phyloP scores from a whole-genome alignment of 2,797 vertebrate species.

The Periparus ater region DNA sequence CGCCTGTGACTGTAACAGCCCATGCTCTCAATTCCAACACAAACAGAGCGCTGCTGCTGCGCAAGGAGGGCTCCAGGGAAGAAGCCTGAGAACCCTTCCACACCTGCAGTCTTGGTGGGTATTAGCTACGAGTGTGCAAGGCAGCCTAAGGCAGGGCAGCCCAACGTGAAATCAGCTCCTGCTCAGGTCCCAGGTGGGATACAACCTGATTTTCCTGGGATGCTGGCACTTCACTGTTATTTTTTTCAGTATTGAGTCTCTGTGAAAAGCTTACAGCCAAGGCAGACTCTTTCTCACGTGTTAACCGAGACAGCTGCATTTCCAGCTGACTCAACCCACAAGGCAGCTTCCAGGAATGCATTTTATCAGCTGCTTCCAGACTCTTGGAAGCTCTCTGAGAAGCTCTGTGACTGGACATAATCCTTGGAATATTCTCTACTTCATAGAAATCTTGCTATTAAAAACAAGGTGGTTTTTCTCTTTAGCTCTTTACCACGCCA shows the following conservation, averaged over 20 bases:
- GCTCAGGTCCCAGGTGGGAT: fast-evolving
- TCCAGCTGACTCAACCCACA: background rate
- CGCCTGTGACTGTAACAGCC: background rate
- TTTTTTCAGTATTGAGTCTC: background rate
- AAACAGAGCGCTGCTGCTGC: background rate
- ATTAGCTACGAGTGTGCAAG: background rate
- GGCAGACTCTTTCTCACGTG: fast-evolving
- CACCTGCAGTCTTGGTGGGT: fast-evolving
- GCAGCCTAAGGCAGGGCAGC: background rate
- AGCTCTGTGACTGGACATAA: background rate
- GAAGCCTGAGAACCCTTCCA: background rate
- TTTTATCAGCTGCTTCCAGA: background rate
- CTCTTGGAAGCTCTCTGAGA: background rate
- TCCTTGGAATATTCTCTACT: background rate
- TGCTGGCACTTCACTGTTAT: fast-evolving
- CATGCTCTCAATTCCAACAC: background rate
- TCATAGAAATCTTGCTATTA: background rate
- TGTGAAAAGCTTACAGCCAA: background rate
- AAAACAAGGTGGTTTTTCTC: background rate
- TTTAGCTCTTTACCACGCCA: background rate
- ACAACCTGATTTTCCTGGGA: background rate
- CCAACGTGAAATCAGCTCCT: background rate
- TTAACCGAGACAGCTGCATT: background rate
- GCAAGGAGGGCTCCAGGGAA: fast-evolving
- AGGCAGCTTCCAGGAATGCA: background rate